phyloP scores from a whole-genome alignment of 1,140 invertebrate genomes.

The Drosophila ohnishii region DNA sequence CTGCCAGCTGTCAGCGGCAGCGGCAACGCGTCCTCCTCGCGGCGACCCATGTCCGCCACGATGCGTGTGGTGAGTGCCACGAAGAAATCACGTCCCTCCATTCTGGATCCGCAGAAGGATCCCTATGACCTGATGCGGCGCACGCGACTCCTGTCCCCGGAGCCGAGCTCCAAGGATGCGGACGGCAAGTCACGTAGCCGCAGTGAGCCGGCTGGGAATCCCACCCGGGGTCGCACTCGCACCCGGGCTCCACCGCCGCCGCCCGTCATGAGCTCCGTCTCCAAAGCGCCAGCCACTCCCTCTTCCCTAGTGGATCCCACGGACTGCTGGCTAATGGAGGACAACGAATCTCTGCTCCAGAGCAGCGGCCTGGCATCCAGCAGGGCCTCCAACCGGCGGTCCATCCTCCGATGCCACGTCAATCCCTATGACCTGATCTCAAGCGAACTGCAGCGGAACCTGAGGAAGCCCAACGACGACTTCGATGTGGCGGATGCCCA shows the following conservation, averaged over 20 bases:
- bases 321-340: conserved; percentile 83
- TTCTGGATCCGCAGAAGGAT: conserved; percentile 86
- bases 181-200: conserved; percentile 55
- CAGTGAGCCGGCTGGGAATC: conserved; percentile 49
- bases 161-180: conserved; percentile 56
- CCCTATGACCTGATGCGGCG: conserved; percentile 92
- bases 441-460: conserved; percentile 59
- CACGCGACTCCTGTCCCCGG: conserved; percentile 87
- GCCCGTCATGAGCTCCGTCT: conserved; percentile 9
- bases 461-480: conserved; percentile 51
- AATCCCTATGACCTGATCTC: conserved; percentile 92
- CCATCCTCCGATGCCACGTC: conserved; percentile 92
- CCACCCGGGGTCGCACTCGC: conserved; percentile 50
- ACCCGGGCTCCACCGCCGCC: conserved; percentile 37
- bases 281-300: conserved; percentile 58
- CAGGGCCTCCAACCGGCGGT: conserved; percentile 83
- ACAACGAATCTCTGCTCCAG: conserved; percentile 77
- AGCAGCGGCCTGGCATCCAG: conserved; percentile 79
- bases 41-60: conserved; percentile 84
- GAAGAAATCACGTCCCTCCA: conserved; percentile 86
- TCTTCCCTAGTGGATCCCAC: conserved; percentile 55
- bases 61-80: conserved; percentile 85
- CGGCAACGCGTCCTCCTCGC: conserved; percentile 67
- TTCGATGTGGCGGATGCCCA: conserved; percentile 77
- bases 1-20: conserved; percentile 83